Percentiles rank a stretch among this genome's conserved stretches.
These are phyloP conservation scores for Chymomyza procnemis DNA, from an alignment of 2,888 invertebrate genomes.

Conservation along the genomic window DNA sequence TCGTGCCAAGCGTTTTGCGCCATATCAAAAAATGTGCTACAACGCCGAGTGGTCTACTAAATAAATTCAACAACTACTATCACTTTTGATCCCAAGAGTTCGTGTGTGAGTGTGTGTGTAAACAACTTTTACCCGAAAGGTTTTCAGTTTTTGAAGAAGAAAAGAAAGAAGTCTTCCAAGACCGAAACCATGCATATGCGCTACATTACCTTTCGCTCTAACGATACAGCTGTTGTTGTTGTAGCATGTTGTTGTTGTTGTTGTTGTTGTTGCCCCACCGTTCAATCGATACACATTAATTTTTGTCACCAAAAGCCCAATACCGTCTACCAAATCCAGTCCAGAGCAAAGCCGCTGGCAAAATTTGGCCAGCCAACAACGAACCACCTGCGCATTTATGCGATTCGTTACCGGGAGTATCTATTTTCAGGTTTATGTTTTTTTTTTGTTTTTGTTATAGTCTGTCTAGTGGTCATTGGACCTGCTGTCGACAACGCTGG, in stretches of 20 bases:
- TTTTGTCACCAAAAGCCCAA: constrained; percentile 45
- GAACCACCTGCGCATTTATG: constrained; percentile 34
- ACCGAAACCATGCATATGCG: neutral
- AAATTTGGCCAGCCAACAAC: neutral
- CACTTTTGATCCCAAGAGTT: neutral
- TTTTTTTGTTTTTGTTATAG: neutral
- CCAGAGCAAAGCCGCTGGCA: neutral
- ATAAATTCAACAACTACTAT: constrained; percentile 6
- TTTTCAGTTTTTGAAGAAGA: neutral
- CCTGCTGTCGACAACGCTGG: neutral
- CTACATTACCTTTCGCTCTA: constrained; percentile 22
- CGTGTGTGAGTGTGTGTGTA: constrained; percentile 8
- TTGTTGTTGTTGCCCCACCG: neutral
- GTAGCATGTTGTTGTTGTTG: neutral
- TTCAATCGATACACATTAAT: constrained; percentile 50
- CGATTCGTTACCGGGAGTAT: neutral
- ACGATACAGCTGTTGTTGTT: neutral
- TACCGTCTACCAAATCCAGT: constrained; percentile 25
- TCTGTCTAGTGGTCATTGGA: neutral
- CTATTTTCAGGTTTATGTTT: constrained; percentile 27
- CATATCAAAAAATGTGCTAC: neutral
- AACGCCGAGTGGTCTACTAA: neutral
- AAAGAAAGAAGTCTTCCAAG: neutral
- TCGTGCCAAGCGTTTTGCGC: constrained; percentile 3
- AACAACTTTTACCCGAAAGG: constrained; percentile 64